These are phyloP conservation scores for Chaetophractus vellerosus DNA, from an alignment of 2,797 vertebrate genomes.

Conservation along the genomic window DNA sequence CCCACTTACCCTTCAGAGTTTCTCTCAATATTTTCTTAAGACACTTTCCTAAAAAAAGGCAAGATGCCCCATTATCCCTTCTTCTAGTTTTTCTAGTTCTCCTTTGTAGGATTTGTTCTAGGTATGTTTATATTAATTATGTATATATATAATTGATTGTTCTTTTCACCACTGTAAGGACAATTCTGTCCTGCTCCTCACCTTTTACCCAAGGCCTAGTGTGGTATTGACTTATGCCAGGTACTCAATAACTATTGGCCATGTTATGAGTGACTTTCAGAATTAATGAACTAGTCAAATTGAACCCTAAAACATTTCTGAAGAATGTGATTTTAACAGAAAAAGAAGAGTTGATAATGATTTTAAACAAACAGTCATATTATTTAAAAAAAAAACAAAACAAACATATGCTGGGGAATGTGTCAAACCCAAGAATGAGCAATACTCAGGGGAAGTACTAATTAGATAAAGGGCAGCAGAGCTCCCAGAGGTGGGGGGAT, in stretches of 20 bases:
- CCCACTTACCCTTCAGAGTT: background rate
- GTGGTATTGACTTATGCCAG: background rate
- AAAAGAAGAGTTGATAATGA: background rate
- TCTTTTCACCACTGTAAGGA: background rate
- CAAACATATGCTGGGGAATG: background rate
- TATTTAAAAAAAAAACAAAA: background rate
- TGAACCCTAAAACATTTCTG: background rate
- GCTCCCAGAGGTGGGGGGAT: background rate
- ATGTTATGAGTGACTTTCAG: background rate
- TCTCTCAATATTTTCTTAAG: background rate
- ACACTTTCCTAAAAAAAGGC: background rate
- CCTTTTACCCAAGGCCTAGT: background rate
- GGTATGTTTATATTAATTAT: background rate
- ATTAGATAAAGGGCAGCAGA: conserved; percentile 1
- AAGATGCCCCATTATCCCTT: no score
- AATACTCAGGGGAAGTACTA: background rate
- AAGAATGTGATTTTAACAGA: background rate
- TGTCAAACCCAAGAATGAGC: conserved; percentile 16
- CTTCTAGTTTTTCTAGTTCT: background rate
- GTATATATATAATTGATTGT: background rate
- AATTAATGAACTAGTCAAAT: background rate
- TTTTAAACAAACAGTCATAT: background rate
- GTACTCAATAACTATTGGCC: background rate
- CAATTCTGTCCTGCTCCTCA: background rate
- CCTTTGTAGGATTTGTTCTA: background rate